A percentile compares a stretch with the other conserved stretches of the same genome.
These are phyloP conservation scores for Chlamydotis undulata DNA, from an alignment of 2,113 vertebrate species.

Conservation along the genomic window DNA sequence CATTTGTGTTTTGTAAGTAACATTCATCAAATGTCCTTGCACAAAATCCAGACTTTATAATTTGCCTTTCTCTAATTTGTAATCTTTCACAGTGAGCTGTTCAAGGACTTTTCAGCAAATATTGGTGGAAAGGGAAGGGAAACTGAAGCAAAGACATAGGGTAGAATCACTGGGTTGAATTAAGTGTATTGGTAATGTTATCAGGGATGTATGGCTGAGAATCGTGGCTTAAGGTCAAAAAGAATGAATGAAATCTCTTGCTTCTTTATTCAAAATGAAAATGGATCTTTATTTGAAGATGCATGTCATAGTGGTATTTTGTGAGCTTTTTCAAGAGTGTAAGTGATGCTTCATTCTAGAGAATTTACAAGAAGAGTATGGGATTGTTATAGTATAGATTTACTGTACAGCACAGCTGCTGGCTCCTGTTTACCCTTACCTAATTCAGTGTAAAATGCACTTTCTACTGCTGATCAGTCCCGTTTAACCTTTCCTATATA, in stretches of 20 bases:
- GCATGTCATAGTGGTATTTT: neutral
- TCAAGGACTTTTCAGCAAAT: neutral
- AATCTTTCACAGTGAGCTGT: neutral
- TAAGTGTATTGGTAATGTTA: neutral
- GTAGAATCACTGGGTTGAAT: neutral
- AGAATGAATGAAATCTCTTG: neutral
- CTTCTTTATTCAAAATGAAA: neutral
- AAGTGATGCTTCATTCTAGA: neutral
- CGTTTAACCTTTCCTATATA: constrained; percentile 24
- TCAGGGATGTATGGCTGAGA: neutral
- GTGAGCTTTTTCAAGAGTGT: neutral
- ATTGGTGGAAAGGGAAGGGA: neutral
- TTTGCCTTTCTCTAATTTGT: neutral
- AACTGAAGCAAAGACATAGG: neutral
- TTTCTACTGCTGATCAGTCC: constrained; percentile 12
- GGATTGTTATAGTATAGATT: neutral
- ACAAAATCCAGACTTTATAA: neutral
- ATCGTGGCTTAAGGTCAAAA: neutral
- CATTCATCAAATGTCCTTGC: neutral
- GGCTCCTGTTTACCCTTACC: neutral
- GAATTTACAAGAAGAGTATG: neutral
- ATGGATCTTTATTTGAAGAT: neutral
- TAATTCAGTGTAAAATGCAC: constrained; percentile 11
- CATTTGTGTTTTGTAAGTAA: neutral
- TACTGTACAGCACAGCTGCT: neutral